These are phyloP conservation scores for Zoanthus sociatus DNA, from an alignment of 92 coral and sea anemone species.

Conservation along the genomic window DNA sequence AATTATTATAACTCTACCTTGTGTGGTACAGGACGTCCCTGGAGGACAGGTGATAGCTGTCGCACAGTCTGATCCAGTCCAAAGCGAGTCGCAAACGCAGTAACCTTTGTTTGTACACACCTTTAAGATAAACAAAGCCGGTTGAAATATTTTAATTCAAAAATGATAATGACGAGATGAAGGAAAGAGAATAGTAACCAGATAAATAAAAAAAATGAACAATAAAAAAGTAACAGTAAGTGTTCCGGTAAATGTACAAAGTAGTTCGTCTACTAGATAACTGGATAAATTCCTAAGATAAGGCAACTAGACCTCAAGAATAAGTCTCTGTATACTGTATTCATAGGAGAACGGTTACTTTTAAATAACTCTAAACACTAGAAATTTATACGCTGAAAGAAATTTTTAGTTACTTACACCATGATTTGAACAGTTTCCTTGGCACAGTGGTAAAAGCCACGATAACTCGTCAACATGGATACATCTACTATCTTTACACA, in stretches of 20 bases:
- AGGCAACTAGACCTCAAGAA: no score
- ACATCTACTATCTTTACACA: slow-evolving; percentile 34
- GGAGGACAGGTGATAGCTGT: slow-evolving; percentile 1
- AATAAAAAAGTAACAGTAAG: background rate
- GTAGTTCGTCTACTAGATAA: no score
- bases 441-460: background rate
- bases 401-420: slow-evolving; percentile 2
- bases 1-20: background rate
- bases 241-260: no score
- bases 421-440: slow-evolving; percentile 28
- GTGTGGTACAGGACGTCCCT: background rate
- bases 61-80: slow-evolving; percentile 32
- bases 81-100: slow-evolving; percentile 27
- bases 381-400: background rate
- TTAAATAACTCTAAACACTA: background rate
- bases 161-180: background rate
- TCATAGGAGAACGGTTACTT: background rate
- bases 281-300: no score
- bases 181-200: background rate
- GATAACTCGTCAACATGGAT: slow-evolving; percentile 27
- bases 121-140: background rate
- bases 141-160: background rate
- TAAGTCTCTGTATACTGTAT: background rate
- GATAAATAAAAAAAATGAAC: background rate
- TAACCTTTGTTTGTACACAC: slow-evolving; percentile 38